phyloP scores from a whole-genome alignment of 1,140 invertebrate species.

The Bombus affinis region DNA sequence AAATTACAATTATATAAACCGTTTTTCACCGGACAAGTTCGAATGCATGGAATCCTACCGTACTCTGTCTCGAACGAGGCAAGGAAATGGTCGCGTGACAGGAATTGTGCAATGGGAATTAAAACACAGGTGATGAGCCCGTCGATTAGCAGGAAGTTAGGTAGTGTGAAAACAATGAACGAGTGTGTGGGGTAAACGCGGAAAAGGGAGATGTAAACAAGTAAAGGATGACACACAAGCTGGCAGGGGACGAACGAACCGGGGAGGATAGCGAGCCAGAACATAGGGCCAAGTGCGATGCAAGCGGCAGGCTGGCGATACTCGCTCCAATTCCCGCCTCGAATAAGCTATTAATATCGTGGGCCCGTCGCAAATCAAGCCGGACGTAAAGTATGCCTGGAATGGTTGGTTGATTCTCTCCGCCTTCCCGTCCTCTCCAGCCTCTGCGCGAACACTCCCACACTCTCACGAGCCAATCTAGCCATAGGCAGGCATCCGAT shows the following conservation, averaged over 20 bases:
- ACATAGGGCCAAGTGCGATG: constrained; percentile 32
- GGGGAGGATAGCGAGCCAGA: neutral
- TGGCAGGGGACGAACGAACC: constrained; percentile 4
- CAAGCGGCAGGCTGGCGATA: constrained; percentile 21
- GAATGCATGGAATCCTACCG: too few species aligned
- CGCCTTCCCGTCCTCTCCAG: constrained; percentile 32
- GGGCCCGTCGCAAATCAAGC: constrained; percentile 69
- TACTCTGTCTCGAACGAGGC: neutral
- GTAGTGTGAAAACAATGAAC: constrained; percentile 3
- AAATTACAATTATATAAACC: too few species aligned
- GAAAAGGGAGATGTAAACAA: constrained; percentile 41
- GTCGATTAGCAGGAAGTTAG: neutral
- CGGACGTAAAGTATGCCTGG: constrained; percentile 71
- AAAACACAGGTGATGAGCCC: neutral
- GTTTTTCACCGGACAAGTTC: too few species aligned
- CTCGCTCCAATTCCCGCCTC: constrained; percentile 70
- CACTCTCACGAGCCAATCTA: constrained; percentile 6
- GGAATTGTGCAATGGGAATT: neutral
- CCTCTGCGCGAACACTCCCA: neutral
- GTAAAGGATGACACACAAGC: constrained; percentile 19
- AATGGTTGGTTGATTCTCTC: constrained; percentile 59
- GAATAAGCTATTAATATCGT: constrained; percentile 73
- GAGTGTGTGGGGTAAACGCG: neutral
- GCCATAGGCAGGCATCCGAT: neutral
- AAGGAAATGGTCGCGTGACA: neutral